Base-by-base conservation (phyloP, 2,113 vertebrate species). In the Nymphicus hollandicus region DNA sequence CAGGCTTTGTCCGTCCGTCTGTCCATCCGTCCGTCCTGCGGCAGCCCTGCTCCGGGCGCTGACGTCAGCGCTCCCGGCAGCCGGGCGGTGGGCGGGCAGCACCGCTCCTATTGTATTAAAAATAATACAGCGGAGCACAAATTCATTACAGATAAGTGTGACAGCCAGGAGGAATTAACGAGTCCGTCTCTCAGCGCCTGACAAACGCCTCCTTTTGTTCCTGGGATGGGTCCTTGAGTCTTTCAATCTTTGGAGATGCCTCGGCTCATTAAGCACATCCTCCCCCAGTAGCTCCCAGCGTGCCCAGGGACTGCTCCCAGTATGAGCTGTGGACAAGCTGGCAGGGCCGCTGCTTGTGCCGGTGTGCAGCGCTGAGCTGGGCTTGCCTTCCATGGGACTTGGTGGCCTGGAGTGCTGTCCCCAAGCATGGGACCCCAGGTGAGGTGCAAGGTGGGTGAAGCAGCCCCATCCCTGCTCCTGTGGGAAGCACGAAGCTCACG, bases 111-210 rank as follows among this genome's bases (percentile, higher is more conserved):
- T 95, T 96, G 95, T 97, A 97, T 97, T 96, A 97, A 97, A 97
- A 97, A 97, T 97, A 97, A 97, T 97, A 95, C 95, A 97, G 95
- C 83, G n/a, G 91, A 97, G 95, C 95, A 94, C 94, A 96, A 97
- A 97, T 96, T 97, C 96, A 95, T 97, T 96, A 95, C 95, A 95
- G 96, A 95, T 96, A 94, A 95, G 94, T 94, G 95, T 96, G 95
- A 96, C 96, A 97, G 96, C 95, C 94, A 91, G 93, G 95, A 92
- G 88, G 95, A 96, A 97, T 95, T 95, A 95, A 97, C 94, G 86
- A 96, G 96, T 91, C 95, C 91, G 79, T 97, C 95, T 94, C 95
- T 94, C 95, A 96, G 92, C 35, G 90, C 94, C 92, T 96, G 97
- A 97, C 96, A 96, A 87, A 95, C 94, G 92, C 96, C 94, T 96